Percentiles rank a stretch among this genome's conserved stretches.
Conservation (phyloP, 2,797 vertebrate genomes). For the Argya squamiceps region DNA sequence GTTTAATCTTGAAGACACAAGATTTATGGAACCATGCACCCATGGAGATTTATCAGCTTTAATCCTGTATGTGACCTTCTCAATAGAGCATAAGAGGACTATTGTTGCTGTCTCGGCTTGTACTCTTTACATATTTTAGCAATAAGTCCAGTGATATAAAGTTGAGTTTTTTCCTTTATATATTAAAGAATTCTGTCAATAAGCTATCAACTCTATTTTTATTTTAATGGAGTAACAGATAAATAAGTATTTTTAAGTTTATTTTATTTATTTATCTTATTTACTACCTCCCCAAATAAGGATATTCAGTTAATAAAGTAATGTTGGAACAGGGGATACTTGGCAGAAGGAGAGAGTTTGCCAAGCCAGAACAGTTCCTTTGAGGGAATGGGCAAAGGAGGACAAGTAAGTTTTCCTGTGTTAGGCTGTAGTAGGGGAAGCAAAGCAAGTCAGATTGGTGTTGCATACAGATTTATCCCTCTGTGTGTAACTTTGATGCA, state of each 20-base stretch:
- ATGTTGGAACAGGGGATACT: background rate
- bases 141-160: background rate
- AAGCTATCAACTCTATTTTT: background rate
- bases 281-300: background rate
- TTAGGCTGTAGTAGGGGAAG: background rate
- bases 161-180: background rate
- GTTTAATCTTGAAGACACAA: background rate
- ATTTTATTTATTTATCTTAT: too few relatives aligned
- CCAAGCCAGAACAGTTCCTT: background rate
- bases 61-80: background rate
- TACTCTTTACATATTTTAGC: background rate
- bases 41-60: slow-evolving; percentile 10
- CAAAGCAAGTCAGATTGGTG: background rate
- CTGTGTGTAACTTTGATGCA: background rate
- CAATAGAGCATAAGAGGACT: background rate
- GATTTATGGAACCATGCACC: background rate
- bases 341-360: background rate
- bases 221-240: background rate
- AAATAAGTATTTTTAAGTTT: background rate
- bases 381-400: background rate
- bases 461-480: background rate
- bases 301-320: background rate
- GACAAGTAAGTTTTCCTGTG: background rate
- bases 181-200: background rate
- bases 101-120: background rate